Evolutionary conservation across 2,113 vertebrate species (phyloP).

Genomic region (Pogonocichla stellata): DNA sequence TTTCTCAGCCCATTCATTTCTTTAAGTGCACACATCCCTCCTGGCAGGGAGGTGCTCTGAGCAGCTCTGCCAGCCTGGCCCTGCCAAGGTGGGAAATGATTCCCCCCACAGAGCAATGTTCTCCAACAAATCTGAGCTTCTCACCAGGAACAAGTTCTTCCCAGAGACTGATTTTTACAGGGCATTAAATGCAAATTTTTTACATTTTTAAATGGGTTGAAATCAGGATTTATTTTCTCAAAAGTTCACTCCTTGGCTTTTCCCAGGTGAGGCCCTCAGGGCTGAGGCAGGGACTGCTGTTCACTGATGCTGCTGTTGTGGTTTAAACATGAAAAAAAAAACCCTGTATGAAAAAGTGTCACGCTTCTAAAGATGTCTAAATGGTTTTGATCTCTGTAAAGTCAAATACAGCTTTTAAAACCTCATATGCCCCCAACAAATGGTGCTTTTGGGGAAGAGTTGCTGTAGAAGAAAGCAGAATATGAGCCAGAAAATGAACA

Average conservation of each 20-base stretch:
- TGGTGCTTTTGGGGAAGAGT: not conserved
- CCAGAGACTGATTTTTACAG: not conserved
- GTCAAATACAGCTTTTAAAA: not conserved
- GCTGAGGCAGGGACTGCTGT: not conserved
- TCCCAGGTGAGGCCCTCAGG: not conserved
- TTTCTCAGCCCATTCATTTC: not conserved
- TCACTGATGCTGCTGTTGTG: not conserved
- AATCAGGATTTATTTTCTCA: not conserved
- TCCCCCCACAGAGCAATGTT: not conserved
- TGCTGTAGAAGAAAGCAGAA: not conserved
- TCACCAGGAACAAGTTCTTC: not conserved
- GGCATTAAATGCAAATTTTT: too few species aligned
- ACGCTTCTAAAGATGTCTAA: not conserved
- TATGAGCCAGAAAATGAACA: not conserved
- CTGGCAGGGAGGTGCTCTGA: not conserved
- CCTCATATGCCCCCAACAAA: not conserved
- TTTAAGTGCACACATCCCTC: not conserved
- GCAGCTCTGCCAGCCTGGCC: not conserved
- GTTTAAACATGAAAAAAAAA: not conserved
- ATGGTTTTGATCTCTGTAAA: not conserved
- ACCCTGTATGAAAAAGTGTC: not conserved
- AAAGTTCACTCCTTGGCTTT: not conserved
- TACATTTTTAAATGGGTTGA: not conserved
- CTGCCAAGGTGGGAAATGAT: not conserved
- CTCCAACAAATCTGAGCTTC: not conserved